These are phyloP conservation scores for Ichneumoninae sp. DNA, from an alignment of 2,888 invertebrate species.

Conservation along the genomic window DNA sequence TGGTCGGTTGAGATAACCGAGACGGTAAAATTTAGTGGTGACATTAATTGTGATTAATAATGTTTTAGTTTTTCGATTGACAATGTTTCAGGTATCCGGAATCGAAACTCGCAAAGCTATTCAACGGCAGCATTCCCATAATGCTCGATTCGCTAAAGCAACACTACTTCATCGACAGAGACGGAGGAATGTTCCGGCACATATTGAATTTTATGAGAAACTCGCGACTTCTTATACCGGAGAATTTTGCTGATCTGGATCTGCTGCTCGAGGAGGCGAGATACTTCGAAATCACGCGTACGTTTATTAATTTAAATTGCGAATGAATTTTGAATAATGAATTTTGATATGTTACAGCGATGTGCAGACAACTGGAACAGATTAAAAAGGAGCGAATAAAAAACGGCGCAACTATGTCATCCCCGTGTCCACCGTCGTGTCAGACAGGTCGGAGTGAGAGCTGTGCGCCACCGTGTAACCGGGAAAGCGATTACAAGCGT, in stretches of 20 bases:
- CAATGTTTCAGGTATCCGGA: constrained; percentile 93
- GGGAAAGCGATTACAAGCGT: constrained; percentile 74
- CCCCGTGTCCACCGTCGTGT: constrained; percentile 80
- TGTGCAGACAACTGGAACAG: constrained; percentile 90
- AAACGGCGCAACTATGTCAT: constrained; percentile 84
- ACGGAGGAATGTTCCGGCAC: constrained; percentile 98
- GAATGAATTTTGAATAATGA: neutral
- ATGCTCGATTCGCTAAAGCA: constrained; percentile 98
- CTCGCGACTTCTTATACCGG: constrained; percentile 93
- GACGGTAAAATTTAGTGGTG: no score
- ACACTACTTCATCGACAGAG: constrained; percentile 99
- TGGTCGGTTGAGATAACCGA: no score
- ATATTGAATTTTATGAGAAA: constrained; percentile 98
- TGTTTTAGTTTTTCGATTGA: constrained; percentile 8
- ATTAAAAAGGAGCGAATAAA: constrained; percentile 89
- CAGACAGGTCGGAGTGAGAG: constrained; percentile 70
- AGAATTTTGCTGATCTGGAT: constrained; percentile 94
- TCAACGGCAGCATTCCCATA: constrained; percentile 97
- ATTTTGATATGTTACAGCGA: constrained; percentile 85
- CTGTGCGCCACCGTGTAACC: constrained; percentile 69
- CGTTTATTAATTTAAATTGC: constrained; percentile 83
- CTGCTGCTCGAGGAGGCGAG: constrained; percentile 95
- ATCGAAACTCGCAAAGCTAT: constrained; percentile 95
- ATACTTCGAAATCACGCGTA: constrained; percentile 95
- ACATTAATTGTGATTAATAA: neutral